Base-by-base conservation (phyloP, 2,797 vertebrate species). In the Scleropages formosus region DNA sequence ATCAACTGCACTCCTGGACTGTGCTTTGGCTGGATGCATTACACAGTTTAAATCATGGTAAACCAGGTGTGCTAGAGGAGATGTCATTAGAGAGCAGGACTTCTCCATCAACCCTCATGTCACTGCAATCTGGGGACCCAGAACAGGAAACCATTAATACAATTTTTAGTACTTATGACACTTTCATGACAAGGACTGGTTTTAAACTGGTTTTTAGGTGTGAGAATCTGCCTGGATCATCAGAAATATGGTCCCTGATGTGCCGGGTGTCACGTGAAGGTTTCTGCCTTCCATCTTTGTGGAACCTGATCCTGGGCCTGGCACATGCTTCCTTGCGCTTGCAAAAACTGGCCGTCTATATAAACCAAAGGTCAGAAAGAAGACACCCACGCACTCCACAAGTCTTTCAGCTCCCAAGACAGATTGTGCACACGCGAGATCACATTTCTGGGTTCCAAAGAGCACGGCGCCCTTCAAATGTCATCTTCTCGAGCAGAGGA, bases 301-400 rank as follows among this genome's bases (percentile, higher is more conserved):
- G 44, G 74, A 77, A 78, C 16, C 15, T 13, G 11, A 64, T 15
- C 75, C 4, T 10, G 24, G 53, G 22, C 59, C 56, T 62, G 56
- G 59, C 64, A 61, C 39, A 56, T 4, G 11, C 22, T 53, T 47
- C 18, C 62, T 13, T 56, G 9, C 4, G 18, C 75, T 31, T 49
- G 24, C 18, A 66, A 62, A 58, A n/a, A n/a, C 71, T 60, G 49
- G 46, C 67, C n/a, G 60, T 72, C 70, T 67, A 77, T 77, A 67
- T 77, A 73, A 73, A 67, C 70, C 51, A 46, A 61, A 53, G 11
- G 44, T 47, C 16, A 60, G 46, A 73, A 53, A 73, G 47, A 63
- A 44, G 62, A 73, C n/a, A 72, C 69, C 61, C 53, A 18, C 58
- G 8, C 39, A 51, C 44, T 11, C 58, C 12, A 8, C 53, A 51